A percentile compares a stretch with the other conserved stretches of the same genome.
Evolutionary conservation across 2,797 vertebrate species (phyloP).

Genomic region (Lagodon rhomboides): DNA sequence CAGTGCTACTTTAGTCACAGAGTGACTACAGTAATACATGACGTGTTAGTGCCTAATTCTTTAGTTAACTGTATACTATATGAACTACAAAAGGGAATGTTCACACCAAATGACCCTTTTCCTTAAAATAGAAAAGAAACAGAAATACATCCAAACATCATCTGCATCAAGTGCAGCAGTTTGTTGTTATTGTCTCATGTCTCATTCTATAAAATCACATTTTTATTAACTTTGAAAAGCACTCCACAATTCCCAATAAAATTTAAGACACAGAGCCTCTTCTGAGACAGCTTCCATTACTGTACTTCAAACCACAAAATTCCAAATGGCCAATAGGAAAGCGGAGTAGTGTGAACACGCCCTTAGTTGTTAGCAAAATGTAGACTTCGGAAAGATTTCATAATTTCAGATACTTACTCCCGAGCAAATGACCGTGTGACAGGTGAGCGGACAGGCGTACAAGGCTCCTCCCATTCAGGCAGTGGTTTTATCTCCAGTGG

Average conservation of each 20-base stretch:
- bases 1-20: constrained; percentile 68
- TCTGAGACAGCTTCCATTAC: background rate
- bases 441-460: constrained; percentile 95
- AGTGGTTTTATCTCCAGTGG: constrained; percentile 97
- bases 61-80: constrained; percentile 44
- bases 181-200: background rate
- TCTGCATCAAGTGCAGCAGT: constrained; percentile 9
- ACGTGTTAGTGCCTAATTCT: constrained; percentile 78
- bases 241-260: background rate
- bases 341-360: constrained; percentile 66
- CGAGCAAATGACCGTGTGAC: constrained; percentile 97
- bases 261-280: background rate
- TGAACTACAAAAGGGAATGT: constrained; percentile 66
- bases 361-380: constrained; percentile 55
- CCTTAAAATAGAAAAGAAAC: background rate
- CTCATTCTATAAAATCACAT: background rate
- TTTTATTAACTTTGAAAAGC: constrained; percentile 21
- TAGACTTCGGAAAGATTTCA: background rate
- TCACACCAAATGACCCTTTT: constrained; percentile 53
- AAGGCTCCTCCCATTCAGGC: constrained; percentile 96
- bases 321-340: background rate
- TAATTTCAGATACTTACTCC: constrained; percentile 91
- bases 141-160: constrained; percentile 18
- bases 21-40: constrained; percentile 79
- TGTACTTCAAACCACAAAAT: background rate